Evolutionary conservation across 2,888 invertebrate species (phyloP), one percentile per base, ranked within the genome.

Genomic region (Erebia ligea): DNA sequence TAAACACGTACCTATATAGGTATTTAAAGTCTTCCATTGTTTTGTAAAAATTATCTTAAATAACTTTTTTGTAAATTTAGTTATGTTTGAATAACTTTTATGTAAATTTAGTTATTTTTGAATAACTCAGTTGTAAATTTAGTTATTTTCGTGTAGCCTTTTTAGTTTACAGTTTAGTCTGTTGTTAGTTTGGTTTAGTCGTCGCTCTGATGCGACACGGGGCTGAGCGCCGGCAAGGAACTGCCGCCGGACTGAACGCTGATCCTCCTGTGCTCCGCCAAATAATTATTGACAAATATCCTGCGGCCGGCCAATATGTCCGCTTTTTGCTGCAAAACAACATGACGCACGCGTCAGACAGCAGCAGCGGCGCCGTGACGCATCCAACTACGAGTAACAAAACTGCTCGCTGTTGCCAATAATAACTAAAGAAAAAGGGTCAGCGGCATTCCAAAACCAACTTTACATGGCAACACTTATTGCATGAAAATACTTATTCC

Each of bases 221-320:
- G 93, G 86, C 93, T 92, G 89, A 93, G 91, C 68, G 93, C 93
- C 75, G 93, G 93, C 81, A 93, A 85, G 79, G 93, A 92, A 84
- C 91, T 90, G 80, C 91, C 92, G 78, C 93, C 93, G 76, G 93
- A 92, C 86, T 94, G 94, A 83, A 94, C 93, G 93, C 94, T 94
- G 94, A 94, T 94, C 87, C 94, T 90, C 85, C 94, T 91, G 86
- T 94, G 94, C 85, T 94, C 94, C 83, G 94, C 94, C 94, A 94
- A 93, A 93, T 93, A 94, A 94, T 94, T 94, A 93, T 94, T 94
- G 89, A 94, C 93, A 93, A 93, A 94, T 89, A 94, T 93, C 88
- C 94, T 90, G 86, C 94, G 94, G 82, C 93, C 94, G 88, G 93
- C 93, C 93, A 94, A 89, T 86, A 94, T 92, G 89, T 94, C 94